Percentiles rank a stretch among this genome's conserved stretches.
Evolutionary conservation across 1,140 invertebrate species (phyloP).

Genomic region (Ctenoplectra terminalis): DNA sequence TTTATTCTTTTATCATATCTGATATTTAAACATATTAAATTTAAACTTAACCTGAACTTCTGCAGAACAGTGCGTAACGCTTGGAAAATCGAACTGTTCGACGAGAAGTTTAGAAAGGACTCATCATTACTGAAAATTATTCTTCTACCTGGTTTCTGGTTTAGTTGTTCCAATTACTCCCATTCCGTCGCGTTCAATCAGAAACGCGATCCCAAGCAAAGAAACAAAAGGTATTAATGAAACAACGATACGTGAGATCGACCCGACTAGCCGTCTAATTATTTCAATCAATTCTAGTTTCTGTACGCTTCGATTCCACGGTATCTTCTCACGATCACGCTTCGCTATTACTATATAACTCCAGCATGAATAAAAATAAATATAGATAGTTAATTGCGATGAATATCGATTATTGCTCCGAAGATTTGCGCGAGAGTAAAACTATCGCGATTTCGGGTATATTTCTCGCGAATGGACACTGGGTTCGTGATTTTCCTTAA

Average conservation of each 20-base stretch:
- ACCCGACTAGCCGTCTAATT: constrained; percentile 10
- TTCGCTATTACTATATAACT: no score
- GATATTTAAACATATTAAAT: no score
- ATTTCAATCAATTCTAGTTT: constrained; percentile 9
- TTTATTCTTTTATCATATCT: no score
- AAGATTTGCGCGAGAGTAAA: no score
- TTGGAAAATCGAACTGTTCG: background rate
- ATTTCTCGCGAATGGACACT: no score
- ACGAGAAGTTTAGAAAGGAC: background rate
- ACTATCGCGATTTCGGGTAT: no score
- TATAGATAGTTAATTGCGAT: no score
- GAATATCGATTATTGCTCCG: no score
- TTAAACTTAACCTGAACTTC: no score
- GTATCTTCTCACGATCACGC: background rate
- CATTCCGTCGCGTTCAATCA: background rate
- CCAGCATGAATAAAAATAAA: no score
- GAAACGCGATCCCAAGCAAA: constrained; percentile 8
- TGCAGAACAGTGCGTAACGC: no score
- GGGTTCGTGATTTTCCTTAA: no score
- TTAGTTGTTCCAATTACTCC: background rate
- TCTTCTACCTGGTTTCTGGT: background rate
- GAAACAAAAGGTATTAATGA: constrained; percentile 12
- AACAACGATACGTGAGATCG: constrained; percentile 3
- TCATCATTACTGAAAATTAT: background rate
- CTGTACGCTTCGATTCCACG: background rate